These are phyloP conservation scores for Callitettix versicolor DNA, from an alignment of 1,140 invertebrate genomes.

Conservation along the genomic window DNA sequence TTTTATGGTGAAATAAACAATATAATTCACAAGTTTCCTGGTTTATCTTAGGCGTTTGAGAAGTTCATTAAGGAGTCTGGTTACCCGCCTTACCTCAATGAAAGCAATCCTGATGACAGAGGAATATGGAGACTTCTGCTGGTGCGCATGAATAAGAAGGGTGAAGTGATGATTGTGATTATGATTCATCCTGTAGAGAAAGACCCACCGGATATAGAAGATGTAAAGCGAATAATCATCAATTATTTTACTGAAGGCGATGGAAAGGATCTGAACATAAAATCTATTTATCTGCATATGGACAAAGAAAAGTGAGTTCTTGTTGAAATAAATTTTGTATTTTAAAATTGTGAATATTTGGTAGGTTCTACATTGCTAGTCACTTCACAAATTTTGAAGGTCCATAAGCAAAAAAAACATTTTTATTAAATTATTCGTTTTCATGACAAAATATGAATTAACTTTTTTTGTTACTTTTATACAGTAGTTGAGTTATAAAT, in stretches of 20 bases:
- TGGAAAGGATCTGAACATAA: constrained; percentile 32
- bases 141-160: constrained; percentile 2
- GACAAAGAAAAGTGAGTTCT: constrained; percentile 18
- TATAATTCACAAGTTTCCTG: too few species aligned
- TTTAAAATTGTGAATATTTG: too few species aligned
- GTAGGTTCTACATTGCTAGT: too few species aligned
- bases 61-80: constrained; percentile 7
- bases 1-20: too few species aligned
- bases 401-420: too few species aligned
- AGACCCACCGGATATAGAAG: not conserved
- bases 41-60: constrained; percentile 5
- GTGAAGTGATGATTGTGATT: constrained; percentile 7
- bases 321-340: too few species aligned
- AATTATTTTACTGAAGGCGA: constrained; percentile 27
- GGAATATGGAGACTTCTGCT: constrained; percentile 3
- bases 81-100: not conserved
- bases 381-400: too few species aligned
- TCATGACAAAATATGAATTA: too few species aligned
- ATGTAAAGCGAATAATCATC: constrained; percentile 7
- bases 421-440: too few species aligned
- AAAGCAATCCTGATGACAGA: not conserved
- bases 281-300: constrained; percentile 42
- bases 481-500: too few species aligned
- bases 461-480: too few species aligned
- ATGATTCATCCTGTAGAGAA: not conserved